phyloP scores from a whole-genome alignment of 1,140 invertebrate genomes.

The Macrobrachium rosenbergii region DNA sequence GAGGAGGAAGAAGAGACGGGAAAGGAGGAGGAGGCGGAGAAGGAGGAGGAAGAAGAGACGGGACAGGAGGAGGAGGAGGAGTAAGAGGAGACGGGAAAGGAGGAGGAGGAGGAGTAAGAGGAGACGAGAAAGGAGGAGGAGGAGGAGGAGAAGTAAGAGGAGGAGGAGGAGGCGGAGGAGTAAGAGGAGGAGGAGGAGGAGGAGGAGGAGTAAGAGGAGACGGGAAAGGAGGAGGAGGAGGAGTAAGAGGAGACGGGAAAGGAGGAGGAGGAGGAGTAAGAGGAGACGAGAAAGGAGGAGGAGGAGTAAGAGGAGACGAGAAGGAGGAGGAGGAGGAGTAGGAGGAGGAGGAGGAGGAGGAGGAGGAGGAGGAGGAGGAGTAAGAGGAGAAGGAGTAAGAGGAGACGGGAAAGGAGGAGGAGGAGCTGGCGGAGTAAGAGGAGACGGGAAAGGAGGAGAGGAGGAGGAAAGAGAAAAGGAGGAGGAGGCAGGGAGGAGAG shows the following conservation, averaged over 20 bases:
- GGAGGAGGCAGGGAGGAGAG: too few relatives aligned
- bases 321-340: neutral
- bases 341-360: neutral
- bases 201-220: too few relatives aligned
- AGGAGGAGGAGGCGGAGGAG: neutral
- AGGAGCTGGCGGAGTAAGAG: neutral
- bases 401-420: neutral
- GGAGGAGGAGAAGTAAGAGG: neutral
- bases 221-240: too few relatives aligned
- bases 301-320: neutral
- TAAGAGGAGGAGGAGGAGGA: too few relatives aligned
- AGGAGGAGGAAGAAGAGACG: neutral
- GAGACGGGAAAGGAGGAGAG: neutral
- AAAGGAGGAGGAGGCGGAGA: neutral
- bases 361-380: neutral
- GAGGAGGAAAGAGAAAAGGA: too few relatives aligned
- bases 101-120: neutral
- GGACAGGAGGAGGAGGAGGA: neutral
- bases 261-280: too few relatives aligned
- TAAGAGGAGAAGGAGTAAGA: too few relatives aligned
- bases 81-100: neutral
- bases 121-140: neutral
- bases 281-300: too few relatives aligned
- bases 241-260: too few relatives aligned
- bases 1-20: neutral